phyloP scores from a whole-genome alignment of 2,888 invertebrate species.

The Eupelmus urozonus region DNA sequence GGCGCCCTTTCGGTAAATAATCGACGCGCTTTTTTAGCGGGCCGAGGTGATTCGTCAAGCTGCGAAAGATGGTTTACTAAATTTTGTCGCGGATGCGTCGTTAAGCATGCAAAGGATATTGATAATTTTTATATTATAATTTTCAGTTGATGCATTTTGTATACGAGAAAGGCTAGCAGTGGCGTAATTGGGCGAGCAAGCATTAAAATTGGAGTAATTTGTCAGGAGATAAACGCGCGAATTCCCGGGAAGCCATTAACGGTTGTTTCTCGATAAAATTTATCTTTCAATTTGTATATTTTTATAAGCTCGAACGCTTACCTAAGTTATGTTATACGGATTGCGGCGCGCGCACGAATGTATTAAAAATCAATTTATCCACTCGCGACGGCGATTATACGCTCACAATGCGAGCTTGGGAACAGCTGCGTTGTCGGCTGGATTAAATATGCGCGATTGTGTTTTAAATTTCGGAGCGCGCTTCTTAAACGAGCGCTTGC shows the following conservation, averaged over 20 bases:
- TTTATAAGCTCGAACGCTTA: conserved; percentile 13
- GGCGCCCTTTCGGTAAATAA: neutral
- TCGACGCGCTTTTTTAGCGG: neutral
- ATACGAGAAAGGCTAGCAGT: neutral
- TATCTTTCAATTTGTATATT: conserved; percentile 39
- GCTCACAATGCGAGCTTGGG: neutral
- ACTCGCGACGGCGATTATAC: neutral
- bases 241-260: conserved; percentile 20
- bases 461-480: conserved; percentile 44
- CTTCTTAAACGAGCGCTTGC: too few relatives aligned
- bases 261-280: conserved; percentile 27
- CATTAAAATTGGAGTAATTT: conserved; percentile 36
- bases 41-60: neutral
- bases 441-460: conserved; percentile 41
- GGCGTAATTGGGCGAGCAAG: conserved; percentile 18
- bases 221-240: conserved; percentile 10
- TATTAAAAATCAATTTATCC: conserved; percentile 40
- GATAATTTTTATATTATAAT: too few relatives aligned
- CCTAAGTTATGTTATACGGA: neutral
- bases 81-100: neutral
- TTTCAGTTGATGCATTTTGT: too few relatives aligned
- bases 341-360: conserved; percentile 26
- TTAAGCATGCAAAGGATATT: neutral
- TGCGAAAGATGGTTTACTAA: neutral
- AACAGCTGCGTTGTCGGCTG: conserved; percentile 12